Conservation (phyloP, 2,888 invertebrate species). For the Melanotus villosus region DNA sequence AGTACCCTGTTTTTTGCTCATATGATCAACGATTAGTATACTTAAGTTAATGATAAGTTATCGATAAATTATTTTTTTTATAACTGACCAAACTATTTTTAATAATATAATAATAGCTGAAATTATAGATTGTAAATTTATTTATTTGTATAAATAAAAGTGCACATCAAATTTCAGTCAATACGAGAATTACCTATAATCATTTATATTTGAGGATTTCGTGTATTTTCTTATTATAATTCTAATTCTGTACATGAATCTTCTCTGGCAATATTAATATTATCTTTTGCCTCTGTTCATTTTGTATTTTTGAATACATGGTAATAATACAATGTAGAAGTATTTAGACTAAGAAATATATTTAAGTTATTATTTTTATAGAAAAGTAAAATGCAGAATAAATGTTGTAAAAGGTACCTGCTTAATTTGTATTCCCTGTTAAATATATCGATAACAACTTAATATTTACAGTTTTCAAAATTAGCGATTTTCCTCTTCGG, state of each 20-base stretch:
- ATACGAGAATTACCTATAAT: too few species aligned
- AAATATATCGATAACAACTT: too few species aligned
- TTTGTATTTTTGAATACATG: not conserved
- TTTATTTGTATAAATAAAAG: not conserved
- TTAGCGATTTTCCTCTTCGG: too few species aligned
- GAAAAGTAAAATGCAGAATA: constrained; percentile 5
- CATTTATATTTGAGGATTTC: too few species aligned
- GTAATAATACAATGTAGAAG: not conserved
- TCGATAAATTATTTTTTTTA: constrained; percentile 6
- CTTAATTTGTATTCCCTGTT: not conserved
- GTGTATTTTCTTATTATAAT: too few species aligned
- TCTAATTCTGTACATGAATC: too few species aligned
- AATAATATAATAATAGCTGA: not conserved
- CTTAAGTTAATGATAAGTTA: not conserved
- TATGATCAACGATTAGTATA: not conserved
- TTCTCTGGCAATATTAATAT: too few species aligned
- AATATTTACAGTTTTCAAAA: too few species aligned
- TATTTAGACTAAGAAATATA: constrained; percentile 10
- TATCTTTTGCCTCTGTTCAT: too few species aligned
- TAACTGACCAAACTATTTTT: not conserved
- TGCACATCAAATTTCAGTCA: not conserved
- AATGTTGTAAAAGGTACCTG: not conserved
- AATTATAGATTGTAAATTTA: not conserved
- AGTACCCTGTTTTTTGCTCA: constrained; percentile 19
- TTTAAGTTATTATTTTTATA: constrained; percentile 17